phyloP scores from a whole-genome alignment of 2,888 invertebrate genomes.

The Nematopogon swammerdamellus region DNA sequence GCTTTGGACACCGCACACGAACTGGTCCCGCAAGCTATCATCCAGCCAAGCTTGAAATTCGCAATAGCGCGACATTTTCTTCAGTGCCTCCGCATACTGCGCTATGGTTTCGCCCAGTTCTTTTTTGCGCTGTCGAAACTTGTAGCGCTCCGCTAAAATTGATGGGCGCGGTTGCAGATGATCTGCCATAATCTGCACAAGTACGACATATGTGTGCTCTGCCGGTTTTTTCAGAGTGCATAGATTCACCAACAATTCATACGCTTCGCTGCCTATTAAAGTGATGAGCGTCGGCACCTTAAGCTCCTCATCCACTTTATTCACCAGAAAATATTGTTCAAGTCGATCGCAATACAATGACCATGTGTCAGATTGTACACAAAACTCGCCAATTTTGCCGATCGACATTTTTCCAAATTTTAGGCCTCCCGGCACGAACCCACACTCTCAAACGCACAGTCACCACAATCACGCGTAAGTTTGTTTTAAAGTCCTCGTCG shows the following conservation, averaged over 20 bases:
- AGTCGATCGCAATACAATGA: background rate
- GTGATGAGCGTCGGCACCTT: background rate
- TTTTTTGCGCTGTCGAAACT: slow-evolving; percentile 1
- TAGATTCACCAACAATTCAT: background rate
- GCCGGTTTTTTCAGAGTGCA: background rate
- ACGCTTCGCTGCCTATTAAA: background rate
- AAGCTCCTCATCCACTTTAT: background rate
- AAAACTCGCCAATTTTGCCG: too few relatives aligned
- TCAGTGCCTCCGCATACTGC: slow-evolving; percentile 1
- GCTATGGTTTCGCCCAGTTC: background rate
- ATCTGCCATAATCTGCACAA: background rate
- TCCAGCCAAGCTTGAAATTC: background rate
- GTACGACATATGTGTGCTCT: background rate
- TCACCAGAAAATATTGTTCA: background rate
- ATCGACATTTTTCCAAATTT: too few relatives aligned
- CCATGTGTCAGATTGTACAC: background rate
- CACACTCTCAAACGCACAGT: too few relatives aligned
- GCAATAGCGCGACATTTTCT: background rate
- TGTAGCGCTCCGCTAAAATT: slow-evolving; percentile 2
- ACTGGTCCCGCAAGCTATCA: slow-evolving; percentile 3
- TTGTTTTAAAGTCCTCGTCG: too few relatives aligned
- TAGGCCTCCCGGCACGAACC: too few relatives aligned
- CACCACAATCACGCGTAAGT: too few relatives aligned
- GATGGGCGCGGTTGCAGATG: slow-evolving; percentile 2
- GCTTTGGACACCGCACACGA: slow-evolving; percentile 2